These are phyloP conservation scores for Hylaea fasciaria DNA, from an alignment of 2,888 invertebrate species.

Conservation along the genomic window DNA sequence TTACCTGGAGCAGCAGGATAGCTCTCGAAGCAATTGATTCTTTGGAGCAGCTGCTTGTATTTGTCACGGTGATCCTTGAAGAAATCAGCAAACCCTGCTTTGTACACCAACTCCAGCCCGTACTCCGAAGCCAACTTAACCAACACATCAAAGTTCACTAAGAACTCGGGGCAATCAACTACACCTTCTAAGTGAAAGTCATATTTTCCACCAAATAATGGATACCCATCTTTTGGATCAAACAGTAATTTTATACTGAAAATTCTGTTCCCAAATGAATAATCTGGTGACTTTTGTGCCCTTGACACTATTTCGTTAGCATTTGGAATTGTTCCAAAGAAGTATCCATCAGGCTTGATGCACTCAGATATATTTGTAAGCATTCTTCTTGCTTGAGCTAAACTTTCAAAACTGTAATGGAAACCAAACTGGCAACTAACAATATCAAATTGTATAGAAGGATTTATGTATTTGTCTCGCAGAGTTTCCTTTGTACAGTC, in stretches of 20 bases:
- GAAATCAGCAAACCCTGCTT: slow-evolving; percentile 91
- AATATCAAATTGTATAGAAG: slow-evolving; percentile 92
- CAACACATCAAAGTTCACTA: slow-evolving; percentile 96
- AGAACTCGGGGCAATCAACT: slow-evolving; percentile 99
- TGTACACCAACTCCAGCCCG: slow-evolving; percentile 88
- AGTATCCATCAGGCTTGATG: slow-evolving; percentile 95
- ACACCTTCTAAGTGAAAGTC: slow-evolving; percentile 98
- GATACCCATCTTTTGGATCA: slow-evolving; percentile 86
- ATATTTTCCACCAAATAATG: slow-evolving; percentile 98
- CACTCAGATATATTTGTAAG: slow-evolving; percentile 96
- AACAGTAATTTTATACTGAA: slow-evolving; percentile 90
- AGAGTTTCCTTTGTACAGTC: slow-evolving; percentile 95
- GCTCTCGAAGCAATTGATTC: slow-evolving; percentile 92
- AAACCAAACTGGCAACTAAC: slow-evolving; percentile 99
- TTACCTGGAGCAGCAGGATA: slow-evolving; percentile 88
- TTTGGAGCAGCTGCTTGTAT: slow-evolving; percentile 86
- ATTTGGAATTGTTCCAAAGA: slow-evolving; percentile 98
- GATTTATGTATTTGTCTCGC: slow-evolving; percentile 91
- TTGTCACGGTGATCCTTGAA: slow-evolving; percentile 86
- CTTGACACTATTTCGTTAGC: slow-evolving; percentile 95
- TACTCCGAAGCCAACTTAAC: slow-evolving; percentile 89
- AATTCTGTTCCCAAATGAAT: slow-evolving; percentile 91
- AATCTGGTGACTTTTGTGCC: slow-evolving; percentile 83
- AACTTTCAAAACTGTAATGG: slow-evolving; percentile 97
- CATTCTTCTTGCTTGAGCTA: slow-evolving; percentile 96